These are phyloP conservation scores for Neodontobutis hainanensis DNA, from an alignment of 2,113 vertebrate species.

Conservation along the genomic window DNA sequence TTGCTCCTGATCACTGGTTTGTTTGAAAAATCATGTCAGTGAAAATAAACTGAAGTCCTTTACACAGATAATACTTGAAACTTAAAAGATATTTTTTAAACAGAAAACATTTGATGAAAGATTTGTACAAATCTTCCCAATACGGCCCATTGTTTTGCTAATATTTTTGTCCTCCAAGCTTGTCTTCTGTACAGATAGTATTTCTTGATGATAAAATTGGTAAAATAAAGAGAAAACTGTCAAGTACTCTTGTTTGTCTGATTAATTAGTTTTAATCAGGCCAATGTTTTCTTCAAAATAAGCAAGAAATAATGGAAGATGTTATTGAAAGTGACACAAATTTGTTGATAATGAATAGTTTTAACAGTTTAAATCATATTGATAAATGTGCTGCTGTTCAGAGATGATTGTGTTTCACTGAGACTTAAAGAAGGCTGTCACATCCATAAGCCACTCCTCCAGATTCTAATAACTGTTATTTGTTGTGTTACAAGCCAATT, in stretches of 20 bases:
- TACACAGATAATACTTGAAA: too few relatives aligned
- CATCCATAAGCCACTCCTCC: not conserved
- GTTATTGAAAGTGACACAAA: not conserved
- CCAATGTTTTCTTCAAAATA: not conserved
- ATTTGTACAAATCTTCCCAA: too few relatives aligned
- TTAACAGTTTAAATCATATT: not conserved
- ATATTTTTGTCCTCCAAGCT: too few relatives aligned
- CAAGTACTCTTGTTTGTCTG: not conserved
- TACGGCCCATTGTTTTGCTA: too few relatives aligned
- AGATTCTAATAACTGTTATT: conserved; percentile 33
- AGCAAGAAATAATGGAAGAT: not conserved
- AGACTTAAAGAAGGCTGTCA: not conserved
- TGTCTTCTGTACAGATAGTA: too few relatives aligned
- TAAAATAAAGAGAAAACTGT: not conserved
- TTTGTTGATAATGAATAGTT: not conserved
- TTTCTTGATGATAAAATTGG: not conserved
- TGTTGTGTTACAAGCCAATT: conserved; percentile 35
- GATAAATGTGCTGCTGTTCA: not conserved
- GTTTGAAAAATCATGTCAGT: too few relatives aligned
- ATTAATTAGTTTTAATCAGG: not conserved
- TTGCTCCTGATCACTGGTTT: too few relatives aligned
- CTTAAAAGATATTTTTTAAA: too few relatives aligned
- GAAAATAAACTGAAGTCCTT: too few relatives aligned
- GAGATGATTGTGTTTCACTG: not conserved
- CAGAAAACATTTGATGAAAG: too few relatives aligned